Conservation (phyloP, 2,888 invertebrate species). For the Platycnemis pennipes region DNA sequence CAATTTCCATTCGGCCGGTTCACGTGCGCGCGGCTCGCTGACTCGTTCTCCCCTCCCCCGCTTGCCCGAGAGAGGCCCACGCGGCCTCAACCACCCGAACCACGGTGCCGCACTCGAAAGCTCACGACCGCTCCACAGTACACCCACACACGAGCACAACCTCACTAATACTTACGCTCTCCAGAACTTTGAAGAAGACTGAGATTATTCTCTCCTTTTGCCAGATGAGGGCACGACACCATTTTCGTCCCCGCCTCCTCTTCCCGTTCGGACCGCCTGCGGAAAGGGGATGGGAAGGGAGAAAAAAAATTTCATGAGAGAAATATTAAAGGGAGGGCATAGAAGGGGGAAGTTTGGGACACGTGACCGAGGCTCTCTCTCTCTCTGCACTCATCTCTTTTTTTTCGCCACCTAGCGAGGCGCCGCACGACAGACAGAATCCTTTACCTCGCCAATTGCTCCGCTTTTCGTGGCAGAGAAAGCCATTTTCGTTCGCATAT, state of each 20-base stretch:
- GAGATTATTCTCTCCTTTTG: slow-evolving; percentile 45
- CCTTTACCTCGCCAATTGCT: slow-evolving; percentile 61
- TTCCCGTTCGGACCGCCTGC: slow-evolving; percentile 33
- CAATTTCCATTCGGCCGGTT: slow-evolving; percentile 60
- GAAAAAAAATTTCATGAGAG: not conserved
- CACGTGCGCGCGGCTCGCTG: not conserved
- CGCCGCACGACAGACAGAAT: not conserved
- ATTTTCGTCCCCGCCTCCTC: slow-evolving; percentile 32
- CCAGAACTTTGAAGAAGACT: slow-evolving; percentile 48
- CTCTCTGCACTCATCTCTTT: not conserved
- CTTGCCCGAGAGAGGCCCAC: slow-evolving; percentile 6
- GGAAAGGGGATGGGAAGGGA: not conserved
- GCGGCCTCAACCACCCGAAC: slow-evolving; percentile 16
- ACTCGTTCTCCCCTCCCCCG: not conserved
- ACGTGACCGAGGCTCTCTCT: slow-evolving; percentile 6
- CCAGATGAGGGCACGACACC: slow-evolving; percentile 58
- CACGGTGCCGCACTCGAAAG: not conserved
- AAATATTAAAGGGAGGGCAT: not conserved
- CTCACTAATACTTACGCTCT: not conserved
- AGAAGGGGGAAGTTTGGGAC: not conserved
- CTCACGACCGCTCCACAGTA: not conserved
- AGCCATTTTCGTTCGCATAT: slow-evolving; percentile 64
- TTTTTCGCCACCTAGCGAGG: not conserved
- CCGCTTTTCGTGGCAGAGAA: slow-evolving; percentile 54
- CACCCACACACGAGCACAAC: no score